Conservation (phyloP, 2,113 vertebrate species). For the Butorides virescens region DNA sequence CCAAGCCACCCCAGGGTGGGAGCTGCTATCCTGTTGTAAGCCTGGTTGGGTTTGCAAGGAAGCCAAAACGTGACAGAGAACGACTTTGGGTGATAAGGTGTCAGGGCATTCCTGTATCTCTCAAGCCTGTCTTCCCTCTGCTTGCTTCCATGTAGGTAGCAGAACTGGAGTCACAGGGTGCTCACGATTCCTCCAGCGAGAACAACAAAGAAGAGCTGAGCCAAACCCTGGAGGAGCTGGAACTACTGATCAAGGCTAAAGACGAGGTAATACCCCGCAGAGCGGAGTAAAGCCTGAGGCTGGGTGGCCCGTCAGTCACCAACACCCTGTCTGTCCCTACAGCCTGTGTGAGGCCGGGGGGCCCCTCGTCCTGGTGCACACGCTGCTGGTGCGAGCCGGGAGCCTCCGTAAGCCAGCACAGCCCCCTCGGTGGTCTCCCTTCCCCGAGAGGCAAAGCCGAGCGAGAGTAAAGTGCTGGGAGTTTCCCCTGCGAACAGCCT, state of each 20-base stretch:
- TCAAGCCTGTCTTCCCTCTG: rapidly evolving
- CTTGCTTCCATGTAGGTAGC: slow-evolving; percentile 75
- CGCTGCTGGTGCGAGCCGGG: neutral
- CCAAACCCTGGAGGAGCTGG: slow-evolving; percentile 87
- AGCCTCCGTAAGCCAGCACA: neutral
- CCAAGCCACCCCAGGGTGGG: neutral
- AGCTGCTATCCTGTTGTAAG: neutral
- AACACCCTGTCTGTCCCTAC: neutral
- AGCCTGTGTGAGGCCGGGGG: neutral
- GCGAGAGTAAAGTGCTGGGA: neutral
- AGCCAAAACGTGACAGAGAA: neutral
- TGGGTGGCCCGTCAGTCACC: neutral
- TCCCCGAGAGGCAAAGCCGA: neutral
- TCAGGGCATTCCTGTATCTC: neutral
- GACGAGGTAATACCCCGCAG: slow-evolving; percentile 81
- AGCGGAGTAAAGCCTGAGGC: neutral
- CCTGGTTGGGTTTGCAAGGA: neutral
- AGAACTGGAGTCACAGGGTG: slow-evolving; percentile 85
- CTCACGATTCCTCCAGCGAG: slow-evolving; percentile 70
- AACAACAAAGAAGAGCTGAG: slow-evolving; percentile 84
- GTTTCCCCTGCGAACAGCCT: rapidly evolving
- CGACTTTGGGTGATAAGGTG: neutral
- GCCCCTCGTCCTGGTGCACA: neutral
- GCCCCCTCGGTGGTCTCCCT: neutral
- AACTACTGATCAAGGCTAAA: slow-evolving; percentile 88